A percentile compares a stretch with the other conserved stretches of the same genome.
Conservation (phyloP, 92 coral and sea anemone species). For the Plumapathes pennacea region DNA sequence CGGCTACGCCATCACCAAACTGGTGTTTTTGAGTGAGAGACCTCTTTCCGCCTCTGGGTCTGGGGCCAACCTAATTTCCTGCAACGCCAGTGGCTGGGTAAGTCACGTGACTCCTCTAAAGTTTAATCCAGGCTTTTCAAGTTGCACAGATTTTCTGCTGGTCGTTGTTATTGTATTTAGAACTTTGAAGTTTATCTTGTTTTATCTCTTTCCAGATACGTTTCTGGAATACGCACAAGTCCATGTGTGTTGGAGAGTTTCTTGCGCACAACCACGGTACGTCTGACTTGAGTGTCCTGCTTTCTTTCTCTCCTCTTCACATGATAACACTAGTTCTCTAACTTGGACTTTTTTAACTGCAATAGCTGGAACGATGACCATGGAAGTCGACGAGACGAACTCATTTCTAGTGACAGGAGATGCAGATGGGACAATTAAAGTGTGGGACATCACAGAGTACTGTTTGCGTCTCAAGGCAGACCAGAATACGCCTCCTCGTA, state of each 20-base stretch:
- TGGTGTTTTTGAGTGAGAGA: conserved; percentile 83
- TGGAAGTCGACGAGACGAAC: conserved; percentile 79
- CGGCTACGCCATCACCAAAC: conserved; percentile 74
- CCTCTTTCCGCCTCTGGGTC: conserved; percentile 67
- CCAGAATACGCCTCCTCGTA: conserved; percentile 65
- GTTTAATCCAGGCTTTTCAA: background rate
- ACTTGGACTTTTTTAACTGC: background rate
- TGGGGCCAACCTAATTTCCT: conserved; percentile 83
- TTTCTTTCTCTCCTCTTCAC: background rate
- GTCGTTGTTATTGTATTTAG: no score
- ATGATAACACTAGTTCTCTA: background rate
- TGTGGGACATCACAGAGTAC: conserved; percentile 88
- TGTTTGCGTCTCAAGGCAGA: conserved; percentile 39
- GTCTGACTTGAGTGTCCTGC: conserved; percentile 3
- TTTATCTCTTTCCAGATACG: conserved; percentile 57
- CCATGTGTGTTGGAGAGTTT: conserved; percentile 72
- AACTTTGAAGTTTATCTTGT: background rate
- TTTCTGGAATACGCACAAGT: conserved; percentile 85
- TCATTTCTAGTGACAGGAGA: conserved; percentile 88
- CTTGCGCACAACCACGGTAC: conserved; percentile 81
- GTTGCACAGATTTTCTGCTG: background rate
- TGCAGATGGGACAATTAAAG: conserved; percentile 86
- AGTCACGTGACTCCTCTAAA: conserved; percentile 12
- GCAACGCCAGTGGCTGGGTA: conserved; percentile 93
- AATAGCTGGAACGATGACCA: conserved; percentile 86